Base-by-base conservation (phyloP, 2,888 invertebrate species). In the Drosophila sordidapex region DNA sequence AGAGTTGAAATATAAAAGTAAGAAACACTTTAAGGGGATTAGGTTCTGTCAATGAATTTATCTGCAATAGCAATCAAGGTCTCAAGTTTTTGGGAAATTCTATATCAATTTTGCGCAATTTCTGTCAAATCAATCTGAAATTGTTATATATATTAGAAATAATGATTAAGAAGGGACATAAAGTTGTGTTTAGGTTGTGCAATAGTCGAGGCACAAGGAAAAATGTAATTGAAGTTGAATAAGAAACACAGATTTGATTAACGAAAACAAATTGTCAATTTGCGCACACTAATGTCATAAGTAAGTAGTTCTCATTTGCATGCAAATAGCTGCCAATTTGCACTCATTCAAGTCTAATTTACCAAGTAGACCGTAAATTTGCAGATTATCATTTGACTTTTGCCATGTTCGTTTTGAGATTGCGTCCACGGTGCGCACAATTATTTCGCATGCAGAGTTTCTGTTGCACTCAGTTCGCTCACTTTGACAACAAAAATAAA, bases 351-450 rank as follows among this genome's bases (percentile, higher is more conserved):
- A 46, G 1, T 15, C 27, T 0, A 40, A 15, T 21, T 51, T 5
- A 8, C 8, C 13, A 31, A 8, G 18, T 21, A 11, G 15, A 43
- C 52, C 21, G 33, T 36, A 72, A 51, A 57, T 31, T 56, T 57
- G 31, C 57, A 63, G 56, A 43, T 56, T 54, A 65, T 52, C 67
- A 73, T 67, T 73, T 73, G 59, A 59, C 48, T 53, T 46, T 58
- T 57, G 33, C 29, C 79, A 69, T 58, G 54, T 58, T 68, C 62
- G 56, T 35, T 57, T 29, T 29, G 43, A 59, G 15, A 49, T 13
- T 49, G 43, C 61, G 79, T 59, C 80, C 76, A 77, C 76, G 76
- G 66, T 78, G 67, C 76, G 36, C n/a, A 61, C 52, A 57, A 61
- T 53, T 61, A 67, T 40, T 49, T 58, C 60, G 46, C 78, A 59